These are phyloP conservation scores for Semicossyphus pulcher DNA, from an alignment of 2,113 vertebrate genomes.

Conservation along the genomic window DNA sequence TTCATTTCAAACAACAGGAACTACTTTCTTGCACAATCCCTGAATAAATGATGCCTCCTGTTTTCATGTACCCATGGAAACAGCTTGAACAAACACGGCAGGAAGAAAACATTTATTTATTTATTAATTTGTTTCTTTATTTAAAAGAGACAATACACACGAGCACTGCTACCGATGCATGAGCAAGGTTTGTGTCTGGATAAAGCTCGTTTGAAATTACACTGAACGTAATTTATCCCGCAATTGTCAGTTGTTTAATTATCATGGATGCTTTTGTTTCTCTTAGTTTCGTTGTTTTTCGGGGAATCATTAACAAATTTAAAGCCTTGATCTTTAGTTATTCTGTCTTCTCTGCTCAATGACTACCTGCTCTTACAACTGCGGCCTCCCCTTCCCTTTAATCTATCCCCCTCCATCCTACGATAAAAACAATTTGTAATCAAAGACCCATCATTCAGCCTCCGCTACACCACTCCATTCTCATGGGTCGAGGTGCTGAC, in stretches of 20 bases:
- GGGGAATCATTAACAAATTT: background rate
- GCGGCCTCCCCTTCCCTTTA: background rate
- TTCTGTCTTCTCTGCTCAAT: too few species aligned
- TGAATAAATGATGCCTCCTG: slow-evolving; percentile 3
- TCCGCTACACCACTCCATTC: slow-evolving; percentile 11
- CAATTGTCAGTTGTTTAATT: slow-evolving; percentile 2
- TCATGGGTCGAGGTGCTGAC: slow-evolving; percentile 22
- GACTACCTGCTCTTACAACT: too few species aligned
- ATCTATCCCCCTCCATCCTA: background rate
- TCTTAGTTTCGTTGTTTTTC: background rate
- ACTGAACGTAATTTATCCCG: background rate
- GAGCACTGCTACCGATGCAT: background rate
- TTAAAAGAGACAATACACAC: background rate
- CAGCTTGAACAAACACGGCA: slow-evolving; percentile 2
- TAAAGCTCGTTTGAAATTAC: background rate
- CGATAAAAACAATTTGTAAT: slow-evolving; percentile 20
- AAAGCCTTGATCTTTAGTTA: background rate
- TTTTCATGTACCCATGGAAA: background rate
- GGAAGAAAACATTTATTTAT: background rate
- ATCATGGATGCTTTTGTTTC: background rate
- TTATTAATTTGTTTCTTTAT: background rate
- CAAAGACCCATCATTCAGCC: slow-evolving; percentile 33
- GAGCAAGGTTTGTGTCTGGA: background rate
- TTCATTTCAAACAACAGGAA: slow-evolving; percentile 3
- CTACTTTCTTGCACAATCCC: slow-evolving; percentile 3